Evolutionary conservation across 2,888 invertebrate genomes (phyloP).

Genomic region (Mamestra brassicae): DNA sequence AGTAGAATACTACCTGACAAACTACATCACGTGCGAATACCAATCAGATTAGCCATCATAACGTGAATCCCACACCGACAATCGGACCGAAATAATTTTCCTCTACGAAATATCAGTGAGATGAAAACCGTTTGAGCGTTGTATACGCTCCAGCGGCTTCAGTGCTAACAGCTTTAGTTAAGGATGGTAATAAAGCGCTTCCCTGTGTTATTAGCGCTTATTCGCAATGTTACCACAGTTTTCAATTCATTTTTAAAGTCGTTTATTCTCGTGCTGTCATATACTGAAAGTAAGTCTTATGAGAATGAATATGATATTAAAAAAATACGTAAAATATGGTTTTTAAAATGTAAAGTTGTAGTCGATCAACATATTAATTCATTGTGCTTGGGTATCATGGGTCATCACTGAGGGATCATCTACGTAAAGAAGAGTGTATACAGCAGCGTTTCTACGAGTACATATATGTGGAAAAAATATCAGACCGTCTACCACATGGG

Average conservation of each 20-base stretch:
- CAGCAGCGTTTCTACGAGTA: background rate
- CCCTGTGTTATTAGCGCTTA: slow-evolving; percentile 25
- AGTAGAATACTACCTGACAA: background rate
- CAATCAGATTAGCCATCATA: slow-evolving; percentile 24
- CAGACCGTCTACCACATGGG: background rate
- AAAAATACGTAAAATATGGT: background rate
- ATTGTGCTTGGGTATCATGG: background rate
- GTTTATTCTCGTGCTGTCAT: slow-evolving; percentile 11
- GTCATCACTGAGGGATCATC: background rate
- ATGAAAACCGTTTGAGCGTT: slow-evolving; percentile 49
- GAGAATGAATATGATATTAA: background rate
- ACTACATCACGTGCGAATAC: slow-evolving; percentile 8
- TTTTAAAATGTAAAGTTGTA: background rate
- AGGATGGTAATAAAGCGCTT: slow-evolving; percentile 51
- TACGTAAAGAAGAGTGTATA: background rate
- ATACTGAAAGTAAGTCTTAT: background rate
- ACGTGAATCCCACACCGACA: slow-evolving; percentile 8
- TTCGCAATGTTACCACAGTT: slow-evolving; percentile 20
- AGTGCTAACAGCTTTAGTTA: slow-evolving; percentile 46
- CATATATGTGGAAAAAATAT: too few species aligned
- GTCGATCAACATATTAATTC: too few species aligned
- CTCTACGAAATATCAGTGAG: slow-evolving; percentile 26
- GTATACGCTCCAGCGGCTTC: slow-evolving; percentile 32
- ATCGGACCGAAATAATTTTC: slow-evolving; percentile 22
- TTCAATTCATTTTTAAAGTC: slow-evolving; percentile 18